Evolutionary conservation across 2,797 vertebrate species (phyloP), one percentile per base, ranked within the genome.

Genomic region (Erpetoichthys calabaricus): DNA sequence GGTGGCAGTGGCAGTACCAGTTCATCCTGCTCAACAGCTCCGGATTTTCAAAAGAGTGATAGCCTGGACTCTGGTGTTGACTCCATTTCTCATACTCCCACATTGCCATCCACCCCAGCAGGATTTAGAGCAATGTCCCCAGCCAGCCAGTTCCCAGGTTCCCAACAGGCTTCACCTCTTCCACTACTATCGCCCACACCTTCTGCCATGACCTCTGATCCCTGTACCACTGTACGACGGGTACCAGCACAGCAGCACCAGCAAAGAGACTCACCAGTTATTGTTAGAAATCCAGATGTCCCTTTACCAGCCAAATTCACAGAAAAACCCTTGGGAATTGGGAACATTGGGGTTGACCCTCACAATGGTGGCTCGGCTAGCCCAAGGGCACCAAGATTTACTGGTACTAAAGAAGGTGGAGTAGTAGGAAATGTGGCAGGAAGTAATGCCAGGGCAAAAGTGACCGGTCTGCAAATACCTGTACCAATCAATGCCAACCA

Each of bases 231-330:
- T 0, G 80, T 88, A 53, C 86, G 85, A 10, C 78, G 86, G 43
- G 75, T 86, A 45, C 85, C 85, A 5, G 81, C 89, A 0, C 47
- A 47, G 47, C 47, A 47, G 47, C 47, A 47, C 6, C 66, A 78
- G 56, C 77, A 90, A 64, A 79, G 90, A 59, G 91, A 92, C 69
- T 93, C 92, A 0, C 91, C 92, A 0, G 87, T 94, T 62, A 92
- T 94, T 56, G 90, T 94, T 10, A 84, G 90, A 51, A 95, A 92
- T 75, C 91, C 91, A 0, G 92, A 94, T 9, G 86, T 92, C 60
- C 90, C 91, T 1, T 62, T 81, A 7, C 80, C 78, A 9, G 74
- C 78, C 55, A 78, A 74, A 44, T 82, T 80, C 63, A 69, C 74
- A 0, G 78, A 77, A 45, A 75, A 79, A 57, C 71, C 69, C 1